phyloP scores from a whole-genome alignment of 2,888 invertebrate species.

The Ophion costatus region DNA sequence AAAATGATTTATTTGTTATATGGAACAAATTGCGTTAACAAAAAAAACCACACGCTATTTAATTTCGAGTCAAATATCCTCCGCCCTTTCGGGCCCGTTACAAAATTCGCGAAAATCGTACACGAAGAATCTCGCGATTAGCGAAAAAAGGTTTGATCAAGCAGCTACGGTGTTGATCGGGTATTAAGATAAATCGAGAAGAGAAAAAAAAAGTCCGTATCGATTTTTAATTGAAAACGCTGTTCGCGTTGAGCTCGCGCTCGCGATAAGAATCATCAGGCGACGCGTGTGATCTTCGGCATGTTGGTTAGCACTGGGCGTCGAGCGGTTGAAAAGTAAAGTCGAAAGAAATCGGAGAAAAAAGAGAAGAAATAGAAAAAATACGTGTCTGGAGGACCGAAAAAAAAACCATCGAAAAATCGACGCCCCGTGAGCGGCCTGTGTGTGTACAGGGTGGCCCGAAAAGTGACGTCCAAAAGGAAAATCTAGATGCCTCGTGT shows the following conservation, averaged over 20 bases:
- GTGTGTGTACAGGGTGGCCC: no score
- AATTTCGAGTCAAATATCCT: no score
- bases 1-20: no score
- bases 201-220: background rate
- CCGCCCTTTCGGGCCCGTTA: no score
- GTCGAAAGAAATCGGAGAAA: no score
- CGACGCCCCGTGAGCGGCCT: constrained; percentile 2
- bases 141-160: constrained; percentile 2
- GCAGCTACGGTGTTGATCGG: constrained; percentile 12
- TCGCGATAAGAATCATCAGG: constrained; percentile 1
- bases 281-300: constrained; percentile 34
- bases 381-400: constrained; percentile 27
- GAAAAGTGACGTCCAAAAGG: background rate
- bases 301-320: constrained; percentile 14
- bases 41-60: no score
- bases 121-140: background rate
- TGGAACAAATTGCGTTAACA: no score
- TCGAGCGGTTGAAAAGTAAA: background rate
- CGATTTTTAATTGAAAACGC: constrained; percentile 18
- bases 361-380: background rate
- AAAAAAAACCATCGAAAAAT: constrained; percentile 29
- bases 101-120: background rate
- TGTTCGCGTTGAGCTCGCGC: constrained; percentile 14
- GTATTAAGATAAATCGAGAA: background rate
- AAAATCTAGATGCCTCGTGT: no score